Evolutionary conservation across 1,140 invertebrate genomes (phyloP), one percentile per base, ranked within the genome.

Genomic region (Sipha flava): DNA sequence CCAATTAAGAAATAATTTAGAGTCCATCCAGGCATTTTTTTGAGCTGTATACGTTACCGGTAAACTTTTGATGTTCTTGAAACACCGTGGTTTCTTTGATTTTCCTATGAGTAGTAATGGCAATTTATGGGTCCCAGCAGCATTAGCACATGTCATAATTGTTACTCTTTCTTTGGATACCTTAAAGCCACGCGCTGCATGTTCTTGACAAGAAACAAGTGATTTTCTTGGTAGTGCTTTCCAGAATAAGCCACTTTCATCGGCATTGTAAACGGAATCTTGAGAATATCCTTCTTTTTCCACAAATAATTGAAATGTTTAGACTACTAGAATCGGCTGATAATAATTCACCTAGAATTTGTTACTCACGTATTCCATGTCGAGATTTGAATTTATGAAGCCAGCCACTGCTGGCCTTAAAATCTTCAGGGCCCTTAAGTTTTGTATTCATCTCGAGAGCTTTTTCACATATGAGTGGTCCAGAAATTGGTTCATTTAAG

Each of bases 91-190:
- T 80, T 84, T 85, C 82, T 83, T 82, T 31, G 81, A 79, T 84
- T 85, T 85, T 18, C 83, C 83, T 79, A 85, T 84, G 6, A 84
- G 37, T 47, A 81, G 9, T 23, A 81, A 64, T 72, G 47, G 95
- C 84, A 90, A 90, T 81, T 90, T 89, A 21, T 85, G 85, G 49
- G 80, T 80, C 7, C 81, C 81, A 54, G 85, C 83, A 43, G 80
- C 83, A 16, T 86, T 85, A 14, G 52, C 66, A 81, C 80, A 83
- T 2, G 86, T 81, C 37, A 86, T 47, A 43, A 85, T 82, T 18
- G 85, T 87, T 1, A 86, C 57, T 40, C 85, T 77, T 59, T 86
- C 84, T 82, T 86, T 86, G 5, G 75, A 83, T 72, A 82, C 34
- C 82, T 88, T 87, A n/a, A 85, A 84, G 37, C 84, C 83, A 81